phyloP scores from a whole-genome alignment of 2,797 vertebrate genomes.

The Linurgus olivaceus region DNA sequence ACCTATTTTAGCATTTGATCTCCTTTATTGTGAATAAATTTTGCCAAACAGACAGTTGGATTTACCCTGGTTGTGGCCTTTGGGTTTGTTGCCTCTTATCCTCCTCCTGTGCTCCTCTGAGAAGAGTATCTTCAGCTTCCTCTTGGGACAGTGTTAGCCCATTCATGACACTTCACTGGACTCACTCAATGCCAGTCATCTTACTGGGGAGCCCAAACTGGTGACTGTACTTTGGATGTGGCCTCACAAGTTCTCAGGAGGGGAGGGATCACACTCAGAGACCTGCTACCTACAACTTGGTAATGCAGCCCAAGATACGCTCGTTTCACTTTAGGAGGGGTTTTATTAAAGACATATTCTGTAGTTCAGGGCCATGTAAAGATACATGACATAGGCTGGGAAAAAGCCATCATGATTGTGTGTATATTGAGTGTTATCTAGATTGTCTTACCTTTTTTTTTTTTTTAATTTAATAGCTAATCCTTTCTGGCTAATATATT shows the following conservation, averaged over 20 bases:
- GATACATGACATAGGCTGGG: no score
- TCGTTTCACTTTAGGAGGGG: fast-evolving
- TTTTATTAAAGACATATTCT: background rate
- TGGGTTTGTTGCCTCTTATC: background rate
- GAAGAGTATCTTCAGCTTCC: background rate
- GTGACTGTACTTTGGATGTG: background rate
- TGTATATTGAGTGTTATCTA: background rate
- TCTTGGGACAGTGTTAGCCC: background rate
- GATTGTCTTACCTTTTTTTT: fast-evolving
- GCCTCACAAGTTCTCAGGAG: background rate
- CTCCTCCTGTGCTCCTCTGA: background rate
- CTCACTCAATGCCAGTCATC: background rate
- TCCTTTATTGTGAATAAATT: background rate
- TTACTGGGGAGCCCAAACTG: background rate
- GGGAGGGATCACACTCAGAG: background rate
- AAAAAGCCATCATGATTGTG: background rate
- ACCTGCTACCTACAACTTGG: background rate
- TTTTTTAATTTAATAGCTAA: background rate
- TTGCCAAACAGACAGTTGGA: background rate
- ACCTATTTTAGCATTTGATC: background rate
- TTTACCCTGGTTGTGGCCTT: fast-evolving
- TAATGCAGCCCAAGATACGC: background rate
- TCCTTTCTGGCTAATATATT: background rate
- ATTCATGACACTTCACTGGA: background rate
- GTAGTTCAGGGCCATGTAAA: fast-evolving